These are phyloP conservation scores for Agrotis exclamationis DNA, from an alignment of 2,888 invertebrate genomes.

Conservation along the genomic window DNA sequence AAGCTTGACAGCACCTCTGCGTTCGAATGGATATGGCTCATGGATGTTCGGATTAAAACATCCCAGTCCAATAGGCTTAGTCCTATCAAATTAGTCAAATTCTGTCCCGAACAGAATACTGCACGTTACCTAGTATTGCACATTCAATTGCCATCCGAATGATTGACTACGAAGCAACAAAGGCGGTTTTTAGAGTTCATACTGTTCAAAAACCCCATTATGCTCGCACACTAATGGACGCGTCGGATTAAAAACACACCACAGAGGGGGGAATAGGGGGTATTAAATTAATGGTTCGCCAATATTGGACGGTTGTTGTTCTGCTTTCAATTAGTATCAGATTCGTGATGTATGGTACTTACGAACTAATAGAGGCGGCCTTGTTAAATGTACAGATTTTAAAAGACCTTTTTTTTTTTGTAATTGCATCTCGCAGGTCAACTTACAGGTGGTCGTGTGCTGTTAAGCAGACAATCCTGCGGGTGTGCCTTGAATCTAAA, in stretches of 20 bases:
- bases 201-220: too few species aligned
- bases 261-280: neutral
- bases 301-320: neutral
- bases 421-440: too few species aligned
- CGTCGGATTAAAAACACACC: neutral
- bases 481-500: too few species aligned
- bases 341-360: neutral
- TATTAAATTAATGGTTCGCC: neutral
- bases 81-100: neutral
- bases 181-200: neutral
- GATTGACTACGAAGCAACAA: neutral
- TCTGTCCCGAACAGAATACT: neutral
- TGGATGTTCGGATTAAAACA: neutral
- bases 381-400: too few species aligned
- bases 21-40: neutral
- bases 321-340: slow-evolving; percentile 4
- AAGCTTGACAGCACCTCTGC: neutral
- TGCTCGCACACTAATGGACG: neutral
- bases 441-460: too few species aligned
- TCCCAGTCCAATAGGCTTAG: neutral
- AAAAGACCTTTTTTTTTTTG: too few species aligned
- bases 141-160: neutral
- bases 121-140: neutral
- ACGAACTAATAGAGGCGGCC: neutral
- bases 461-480: too few species aligned